phyloP scores from a whole-genome alignment of 23 tunicate species.

The Clavelina lepadiformis region DNA sequence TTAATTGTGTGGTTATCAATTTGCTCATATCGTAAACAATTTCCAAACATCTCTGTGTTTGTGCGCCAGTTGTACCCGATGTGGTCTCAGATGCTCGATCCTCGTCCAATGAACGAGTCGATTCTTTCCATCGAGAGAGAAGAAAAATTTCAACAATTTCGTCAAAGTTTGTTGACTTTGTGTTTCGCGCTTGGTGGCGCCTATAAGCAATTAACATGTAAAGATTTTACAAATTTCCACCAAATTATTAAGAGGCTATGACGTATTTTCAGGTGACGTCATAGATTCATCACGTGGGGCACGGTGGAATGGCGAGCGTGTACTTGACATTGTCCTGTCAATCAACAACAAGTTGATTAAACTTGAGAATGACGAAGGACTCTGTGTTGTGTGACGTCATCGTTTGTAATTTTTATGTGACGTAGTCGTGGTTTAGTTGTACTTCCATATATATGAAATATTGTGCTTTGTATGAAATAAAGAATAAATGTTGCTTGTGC shows the following conservation, averaged over 20 bases:
- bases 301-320: background rate
- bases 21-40: background rate
- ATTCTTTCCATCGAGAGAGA: too few species aligned
- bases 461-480: too few species aligned
- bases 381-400: slow-evolving; percentile 5
- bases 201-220: background rate
- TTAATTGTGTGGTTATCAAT: background rate
- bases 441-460: too few species aligned
- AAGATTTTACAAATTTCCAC: background rate
- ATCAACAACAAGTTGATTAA: slow-evolving; percentile 10
- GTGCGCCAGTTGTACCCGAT: slow-evolving; percentile 19
- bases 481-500: too few species aligned
- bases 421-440: too few species aligned
- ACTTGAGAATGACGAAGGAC: background rate
- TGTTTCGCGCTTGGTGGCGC: background rate
- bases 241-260: background rate
- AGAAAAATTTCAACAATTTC: too few species aligned
- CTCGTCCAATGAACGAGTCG: background rate
- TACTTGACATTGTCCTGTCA: background rate
- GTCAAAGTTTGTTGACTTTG: too few species aligned
- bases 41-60: background rate
- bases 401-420: too few species aligned
- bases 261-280: too few species aligned
- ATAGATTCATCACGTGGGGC: too few species aligned
- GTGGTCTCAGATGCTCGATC: slow-evolving; percentile 51